Evolutionary conservation across 2,113 vertebrate genomes (phyloP), one percentile per base, ranked within the genome.

Genomic region (Ardeotis arabs): DNA sequence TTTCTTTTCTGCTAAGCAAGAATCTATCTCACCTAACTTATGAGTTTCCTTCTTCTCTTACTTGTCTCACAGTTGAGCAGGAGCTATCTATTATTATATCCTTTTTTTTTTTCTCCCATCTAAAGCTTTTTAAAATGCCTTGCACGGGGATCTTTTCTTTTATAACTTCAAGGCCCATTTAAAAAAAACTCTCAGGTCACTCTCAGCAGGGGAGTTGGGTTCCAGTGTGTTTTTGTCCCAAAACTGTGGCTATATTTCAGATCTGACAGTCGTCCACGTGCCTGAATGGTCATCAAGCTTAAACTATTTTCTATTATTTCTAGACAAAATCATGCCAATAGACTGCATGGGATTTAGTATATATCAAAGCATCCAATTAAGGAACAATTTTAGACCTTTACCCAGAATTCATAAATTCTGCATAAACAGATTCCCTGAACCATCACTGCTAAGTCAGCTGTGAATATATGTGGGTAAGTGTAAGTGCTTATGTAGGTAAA

Each of bases 401-500:
- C 68, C n/a, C 20, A 67, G 63, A 90, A 93, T 50, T 63, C 28
- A 19, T 27, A 56, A 90, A 55, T 84, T 70, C n/a, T 70, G 15
- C 68, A 59, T 35, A n/a, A 85, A 41, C 29, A 84, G 50, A 70
- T 90, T 84, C 39, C 50, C 56, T 60, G 39, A 86, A 39, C 47
- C 47, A 15, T 87, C 59, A 12, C 52, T 44, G 41, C 33, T 67
- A 78, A 90, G 7, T n/a, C 75, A 97, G 31, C 58, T 86, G 86
- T 78, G 94, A 94, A 67, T 84, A 13, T 78, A 39, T 67, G 85
- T 74, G 86, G 64, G 89, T 37, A 74, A 89, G 72, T 63, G 64
- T 2, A 90, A 79, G 27, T 52, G 47, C 68, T 94, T 91, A 78
- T 80, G 62, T 72, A 90, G 94, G 68, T 50, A 64, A 89, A 95